These are phyloP conservation scores for Tachuris rubrigastra DNA, from an alignment of 2,113 vertebrate genomes.

Conservation along the genomic window DNA sequence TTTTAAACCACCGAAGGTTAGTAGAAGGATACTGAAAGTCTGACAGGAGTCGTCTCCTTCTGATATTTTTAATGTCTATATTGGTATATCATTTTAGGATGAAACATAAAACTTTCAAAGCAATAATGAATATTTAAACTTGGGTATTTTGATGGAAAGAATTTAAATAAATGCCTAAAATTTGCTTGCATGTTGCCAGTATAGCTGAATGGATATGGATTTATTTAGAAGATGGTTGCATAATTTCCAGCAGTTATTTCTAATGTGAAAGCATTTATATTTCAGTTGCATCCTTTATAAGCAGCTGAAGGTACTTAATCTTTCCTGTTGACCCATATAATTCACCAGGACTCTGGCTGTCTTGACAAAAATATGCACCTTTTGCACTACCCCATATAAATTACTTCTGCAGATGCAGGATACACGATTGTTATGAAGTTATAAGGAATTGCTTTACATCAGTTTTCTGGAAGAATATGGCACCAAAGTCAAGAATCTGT, in stretches of 20 bases:
- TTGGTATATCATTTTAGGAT: neutral
- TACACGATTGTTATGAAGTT: neutral
- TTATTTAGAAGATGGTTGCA: neutral
- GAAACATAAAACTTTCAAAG: neutral
- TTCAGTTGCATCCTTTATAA: neutral
- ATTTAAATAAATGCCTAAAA: neutral
- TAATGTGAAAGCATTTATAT: neutral
- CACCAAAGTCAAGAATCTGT: neutral
- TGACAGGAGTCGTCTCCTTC: neutral
- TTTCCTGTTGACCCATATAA: neutral
- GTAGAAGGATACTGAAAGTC: constrained; percentile 53
- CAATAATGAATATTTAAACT: neutral
- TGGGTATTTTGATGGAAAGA: neutral
- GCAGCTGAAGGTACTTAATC: neutral
- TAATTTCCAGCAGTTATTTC: neutral
- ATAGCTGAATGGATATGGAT: neutral
- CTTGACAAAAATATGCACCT: neutral
- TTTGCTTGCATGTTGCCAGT: neutral
- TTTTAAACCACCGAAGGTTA: constrained; percentile 98
- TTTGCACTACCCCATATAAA: neutral
- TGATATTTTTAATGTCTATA: neutral
- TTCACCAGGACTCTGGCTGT: neutral
- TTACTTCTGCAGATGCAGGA: neutral
- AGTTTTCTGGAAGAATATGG: neutral
- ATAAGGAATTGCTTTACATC: neutral